Conservation (phyloP, 2,113 vertebrate genomes). For the Scomber colias region DNA sequence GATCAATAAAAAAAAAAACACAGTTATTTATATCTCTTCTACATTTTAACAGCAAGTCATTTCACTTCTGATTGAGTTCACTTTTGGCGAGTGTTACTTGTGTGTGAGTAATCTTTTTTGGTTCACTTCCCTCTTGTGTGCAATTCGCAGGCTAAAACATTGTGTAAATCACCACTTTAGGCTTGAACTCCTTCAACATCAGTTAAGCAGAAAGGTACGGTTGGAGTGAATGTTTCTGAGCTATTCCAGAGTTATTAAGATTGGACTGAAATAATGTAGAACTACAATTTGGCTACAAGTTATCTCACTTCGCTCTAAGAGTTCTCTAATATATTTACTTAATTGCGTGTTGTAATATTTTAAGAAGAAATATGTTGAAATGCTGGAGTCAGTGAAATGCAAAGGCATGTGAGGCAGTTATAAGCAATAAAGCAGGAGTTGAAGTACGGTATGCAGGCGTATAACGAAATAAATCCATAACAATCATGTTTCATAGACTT, state of each 20-base stretch:
- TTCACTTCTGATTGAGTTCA: background rate
- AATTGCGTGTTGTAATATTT: background rate
- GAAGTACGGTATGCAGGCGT: background rate
- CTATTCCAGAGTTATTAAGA: constrained; percentile 18
- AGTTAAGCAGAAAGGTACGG: background rate
- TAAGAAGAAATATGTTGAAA: background rate
- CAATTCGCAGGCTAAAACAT: background rate
- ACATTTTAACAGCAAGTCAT: background rate
- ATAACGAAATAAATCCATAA: background rate
- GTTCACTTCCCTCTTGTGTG: background rate
- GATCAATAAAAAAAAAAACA: too few relatives aligned
- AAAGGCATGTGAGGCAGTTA: too few relatives aligned
- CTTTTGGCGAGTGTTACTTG: background rate
- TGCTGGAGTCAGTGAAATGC: background rate
- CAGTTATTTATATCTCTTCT: background rate
- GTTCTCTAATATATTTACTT: constrained; percentile 2
- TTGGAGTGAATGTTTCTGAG: background rate
- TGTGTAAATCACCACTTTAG: constrained; percentile 23
- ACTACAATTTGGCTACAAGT: background rate
- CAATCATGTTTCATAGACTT: background rate
- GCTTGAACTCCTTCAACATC: constrained; percentile 14
- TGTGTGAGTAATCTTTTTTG: background rate
- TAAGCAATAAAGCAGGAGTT: background rate
- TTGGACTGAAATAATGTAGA: constrained; percentile 17
- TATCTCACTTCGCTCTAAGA: constrained; percentile 5